Base-by-base conservation (phyloP, 2,797 vertebrate species). In the Cirrhinus mrigala region DNA sequence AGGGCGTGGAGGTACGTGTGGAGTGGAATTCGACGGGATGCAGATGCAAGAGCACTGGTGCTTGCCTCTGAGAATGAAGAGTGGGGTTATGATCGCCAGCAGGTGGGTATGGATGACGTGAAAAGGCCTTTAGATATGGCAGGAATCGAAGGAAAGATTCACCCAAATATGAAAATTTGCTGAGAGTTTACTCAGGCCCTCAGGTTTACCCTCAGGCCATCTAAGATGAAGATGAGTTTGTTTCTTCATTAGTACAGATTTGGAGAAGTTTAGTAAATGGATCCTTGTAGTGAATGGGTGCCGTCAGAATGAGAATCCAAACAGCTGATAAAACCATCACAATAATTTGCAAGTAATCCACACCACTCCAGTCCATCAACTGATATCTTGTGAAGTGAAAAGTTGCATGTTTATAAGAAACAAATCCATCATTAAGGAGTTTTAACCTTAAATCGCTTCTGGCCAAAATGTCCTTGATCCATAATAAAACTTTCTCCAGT, bases 1-100 rank as follows among this genome's bases (percentile, higher is more conserved):
- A 95, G 96, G 64, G 97, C 96, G 1, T 99, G 98, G 97, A 95
- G 94, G 79, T 98, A 97, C 0, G 97, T 98, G 27, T 94, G 98
- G 93, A 98, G 96, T 0, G 97, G 96, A 0, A 97, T 98, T 52
- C 94, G 94, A 14, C 93, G 96, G 0, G 97, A 99, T 46, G 93
- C 91, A 0, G 97, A 98, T 15, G 88, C 95, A 46, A 89, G 96
- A 84, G 93, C 95, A 0, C 92, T 96, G 1, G 93, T 96, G 46
- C 88, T 97, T 86, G 92, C 96, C 24, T 93, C 95, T 0, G 95
- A 96, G 1, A 85, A 91, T 0, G 93, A 94, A 12, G 94, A 94
- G 50, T 97, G 97, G 96, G 92, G 93, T 69, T 98, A 96, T 6
- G 97, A 98, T 78, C 94, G 92, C 15, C 88, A 95, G 68, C 97